These are phyloP conservation scores for Anolis carolinensis DNA, from an alignment of 2,113 vertebrate species.

Conservation along the genomic window DNA sequence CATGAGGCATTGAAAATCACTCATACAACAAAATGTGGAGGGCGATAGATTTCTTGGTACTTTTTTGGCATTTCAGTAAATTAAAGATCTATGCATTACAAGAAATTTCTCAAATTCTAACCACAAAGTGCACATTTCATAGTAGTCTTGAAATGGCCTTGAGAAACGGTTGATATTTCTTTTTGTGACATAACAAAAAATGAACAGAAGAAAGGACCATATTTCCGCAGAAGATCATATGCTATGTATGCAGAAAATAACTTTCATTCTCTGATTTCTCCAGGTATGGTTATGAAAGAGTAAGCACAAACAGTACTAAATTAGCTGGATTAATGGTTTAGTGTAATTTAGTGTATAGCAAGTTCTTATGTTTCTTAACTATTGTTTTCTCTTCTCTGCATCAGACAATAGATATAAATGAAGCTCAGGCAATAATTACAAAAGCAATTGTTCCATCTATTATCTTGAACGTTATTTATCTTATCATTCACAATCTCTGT, in stretches of 20 bases:
- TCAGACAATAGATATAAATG: background rate
- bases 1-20: too few species aligned
- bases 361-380: background rate
- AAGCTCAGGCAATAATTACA: conserved; percentile 8
- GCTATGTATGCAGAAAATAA: background rate
- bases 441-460: background rate
- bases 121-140: background rate
- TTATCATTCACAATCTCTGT: background rate
- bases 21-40: too few species aligned
- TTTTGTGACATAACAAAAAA: background rate
- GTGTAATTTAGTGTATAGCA: too few species aligned
- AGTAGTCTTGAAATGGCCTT: background rate
- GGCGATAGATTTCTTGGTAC: too few species aligned
- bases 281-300: background rate
- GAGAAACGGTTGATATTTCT: background rate
- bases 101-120: background rate
- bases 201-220: background rate
- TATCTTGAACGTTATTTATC: conserved; percentile 5
- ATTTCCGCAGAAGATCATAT: background rate
- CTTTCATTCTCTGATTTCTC: background rate
- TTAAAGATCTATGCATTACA: background rate
- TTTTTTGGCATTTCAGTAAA: background rate
- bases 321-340: too few species aligned
- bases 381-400: background rate
- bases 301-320: too few species aligned